phyloP scores from a whole-genome alignment of 2,113 vertebrate genomes.

The Heterochromis multidens region DNA sequence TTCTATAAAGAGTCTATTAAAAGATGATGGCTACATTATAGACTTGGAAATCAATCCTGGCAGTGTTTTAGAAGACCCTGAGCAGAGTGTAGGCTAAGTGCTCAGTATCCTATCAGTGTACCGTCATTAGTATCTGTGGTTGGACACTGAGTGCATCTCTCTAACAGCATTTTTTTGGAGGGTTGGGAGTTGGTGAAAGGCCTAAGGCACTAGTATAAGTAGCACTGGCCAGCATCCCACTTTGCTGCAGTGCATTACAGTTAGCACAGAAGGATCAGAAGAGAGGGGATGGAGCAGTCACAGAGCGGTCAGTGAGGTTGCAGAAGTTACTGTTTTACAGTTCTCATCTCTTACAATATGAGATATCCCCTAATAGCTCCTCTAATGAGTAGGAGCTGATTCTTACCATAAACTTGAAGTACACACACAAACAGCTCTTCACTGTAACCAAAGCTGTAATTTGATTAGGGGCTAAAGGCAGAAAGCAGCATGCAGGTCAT shows the following conservation, averaged over 20 bases:
- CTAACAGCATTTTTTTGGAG: neutral
- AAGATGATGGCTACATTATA: neutral
- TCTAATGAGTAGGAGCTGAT: neutral
- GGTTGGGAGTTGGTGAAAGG: neutral
- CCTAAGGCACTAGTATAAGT: neutral
- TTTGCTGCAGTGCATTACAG: neutral
- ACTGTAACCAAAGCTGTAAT: slow-evolving; percentile 38
- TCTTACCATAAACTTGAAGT: neutral
- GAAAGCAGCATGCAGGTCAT: slow-evolving; percentile 58
- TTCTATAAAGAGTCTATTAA: neutral
- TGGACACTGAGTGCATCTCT: neutral
- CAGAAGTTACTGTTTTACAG: neutral
- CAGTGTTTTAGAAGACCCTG: neutral
- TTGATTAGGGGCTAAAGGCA: slow-evolving; percentile 41
- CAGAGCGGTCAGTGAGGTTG: neutral
- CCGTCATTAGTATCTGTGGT: neutral
- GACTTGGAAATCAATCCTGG: neutral
- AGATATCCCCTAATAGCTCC: neutral
- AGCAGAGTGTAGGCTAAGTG: neutral
- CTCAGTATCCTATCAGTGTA: neutral
- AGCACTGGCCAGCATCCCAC: neutral
- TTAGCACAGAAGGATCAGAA: neutral
- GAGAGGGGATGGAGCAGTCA: neutral
- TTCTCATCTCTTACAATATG: neutral
- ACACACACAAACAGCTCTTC: neutral